Conservation (phyloP, 2,113 vertebrate genomes). For the Acrocephalus kingi region DNA sequence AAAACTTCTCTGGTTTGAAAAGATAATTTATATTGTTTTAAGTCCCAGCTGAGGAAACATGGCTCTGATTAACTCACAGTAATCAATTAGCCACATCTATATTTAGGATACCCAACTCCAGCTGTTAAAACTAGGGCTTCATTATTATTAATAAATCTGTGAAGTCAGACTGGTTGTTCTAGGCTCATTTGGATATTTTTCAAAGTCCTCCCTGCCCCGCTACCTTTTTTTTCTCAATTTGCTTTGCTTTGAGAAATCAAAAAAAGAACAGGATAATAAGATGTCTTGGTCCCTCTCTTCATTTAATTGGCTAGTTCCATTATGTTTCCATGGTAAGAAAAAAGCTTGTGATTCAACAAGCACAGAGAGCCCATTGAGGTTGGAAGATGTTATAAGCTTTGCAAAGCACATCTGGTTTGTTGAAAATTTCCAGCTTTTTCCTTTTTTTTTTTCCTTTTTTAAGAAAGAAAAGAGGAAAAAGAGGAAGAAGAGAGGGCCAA, state of each 20-base stretch:
- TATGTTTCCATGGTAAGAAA: constrained; percentile 45
- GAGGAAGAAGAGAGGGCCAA: neutral
- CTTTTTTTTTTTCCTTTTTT: neutral
- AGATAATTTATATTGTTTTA: constrained; percentile 40
- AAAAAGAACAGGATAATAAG: neutral
- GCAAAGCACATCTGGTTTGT: constrained; percentile 60
- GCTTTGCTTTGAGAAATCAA: constrained; percentile 8
- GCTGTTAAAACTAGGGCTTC: constrained; percentile 30
- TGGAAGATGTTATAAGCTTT: constrained; percentile 30
- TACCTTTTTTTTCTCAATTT: neutral
- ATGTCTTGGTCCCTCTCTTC: constrained; percentile 6
- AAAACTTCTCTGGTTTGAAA: constrained; percentile 4
- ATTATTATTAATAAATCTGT: constrained; percentile 43
- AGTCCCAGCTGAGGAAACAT: constrained; percentile 37
- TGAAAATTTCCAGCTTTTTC: constrained; percentile 37
- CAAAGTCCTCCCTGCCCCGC: neutral
- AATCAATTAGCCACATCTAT: constrained; percentile 50
- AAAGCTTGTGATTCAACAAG: constrained; percentile 53
- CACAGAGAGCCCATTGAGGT: constrained; percentile 27
- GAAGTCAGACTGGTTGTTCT: constrained; percentile 3
- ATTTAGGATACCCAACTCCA: constrained; percentile 48
- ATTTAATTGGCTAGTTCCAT: constrained; percentile 13
- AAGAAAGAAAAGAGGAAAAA: neutral
- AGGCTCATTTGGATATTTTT: neutral
- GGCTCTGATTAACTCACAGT: constrained; percentile 12